phyloP scores from a whole-genome alignment of 2,797 vertebrate species.

The Notamacropus eugenii region DNA sequence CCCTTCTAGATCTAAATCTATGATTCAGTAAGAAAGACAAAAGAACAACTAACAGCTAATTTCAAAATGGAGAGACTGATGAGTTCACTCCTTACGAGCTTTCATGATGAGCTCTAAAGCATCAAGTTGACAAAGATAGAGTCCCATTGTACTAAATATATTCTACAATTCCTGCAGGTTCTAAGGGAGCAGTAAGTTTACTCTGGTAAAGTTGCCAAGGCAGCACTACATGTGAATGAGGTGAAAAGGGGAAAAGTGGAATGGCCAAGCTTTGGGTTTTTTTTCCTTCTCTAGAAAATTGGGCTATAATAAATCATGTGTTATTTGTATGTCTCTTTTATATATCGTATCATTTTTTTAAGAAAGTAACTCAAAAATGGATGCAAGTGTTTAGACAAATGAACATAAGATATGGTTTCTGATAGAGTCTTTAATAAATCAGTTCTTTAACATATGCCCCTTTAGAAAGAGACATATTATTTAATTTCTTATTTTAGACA shows the following conservation, averaged over 20 bases:
- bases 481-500: constrained; percentile 44
- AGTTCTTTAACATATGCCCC: background rate
- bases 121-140: constrained; percentile 26
- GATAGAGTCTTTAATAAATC: constrained; percentile 36
- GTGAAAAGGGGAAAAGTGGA: background rate
- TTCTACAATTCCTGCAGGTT: background rate
- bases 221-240: background rate
- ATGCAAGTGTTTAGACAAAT: constrained; percentile 15
- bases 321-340: constrained; percentile 37
- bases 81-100: constrained; percentile 3
- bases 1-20: background rate
- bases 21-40: background rate
- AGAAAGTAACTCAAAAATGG: background rate
- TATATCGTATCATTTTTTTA: constrained; percentile 25
- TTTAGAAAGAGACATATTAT: constrained; percentile 25
- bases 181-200: background rate
- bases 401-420: background rate
- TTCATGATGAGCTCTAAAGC: constrained; percentile 40
- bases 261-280: background rate
- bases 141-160: constrained; percentile 6
- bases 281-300: background rate
- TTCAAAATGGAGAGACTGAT: constrained; percentile 28
- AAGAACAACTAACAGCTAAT: background rate
- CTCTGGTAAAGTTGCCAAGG: background rate
- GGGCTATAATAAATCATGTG: background rate